Percentiles rank a stretch among this genome's conserved stretches.
Conservation (phyloP, 2,888 invertebrate genomes). For the Pristionchus maxplancki region DNA sequence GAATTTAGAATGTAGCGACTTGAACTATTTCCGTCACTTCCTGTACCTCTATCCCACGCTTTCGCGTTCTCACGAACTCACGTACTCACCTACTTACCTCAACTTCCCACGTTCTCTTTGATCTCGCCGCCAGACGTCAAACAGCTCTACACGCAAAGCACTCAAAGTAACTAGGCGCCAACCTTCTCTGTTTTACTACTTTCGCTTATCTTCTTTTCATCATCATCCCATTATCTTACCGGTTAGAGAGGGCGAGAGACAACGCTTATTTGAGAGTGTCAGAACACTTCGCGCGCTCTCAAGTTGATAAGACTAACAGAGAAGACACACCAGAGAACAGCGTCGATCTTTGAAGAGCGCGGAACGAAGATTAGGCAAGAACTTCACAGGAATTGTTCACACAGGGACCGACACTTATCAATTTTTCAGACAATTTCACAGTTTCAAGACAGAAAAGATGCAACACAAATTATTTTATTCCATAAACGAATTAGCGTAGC, state of each 20-base stretch:
- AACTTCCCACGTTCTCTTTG: background rate
- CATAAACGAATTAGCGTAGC: background rate
- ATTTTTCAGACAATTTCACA: too few relatives aligned
- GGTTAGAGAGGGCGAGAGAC: background rate
- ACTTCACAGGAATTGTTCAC: too few relatives aligned
- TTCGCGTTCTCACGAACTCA: background rate
- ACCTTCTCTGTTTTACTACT: slow-evolving; percentile 10
- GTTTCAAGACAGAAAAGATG: too few relatives aligned
- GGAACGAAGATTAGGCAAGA: background rate
- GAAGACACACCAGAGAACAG: background rate
- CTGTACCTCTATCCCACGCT: background rate
- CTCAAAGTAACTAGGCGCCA: background rate
- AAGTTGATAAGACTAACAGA: slow-evolving; percentile 1
- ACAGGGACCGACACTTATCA: too few relatives aligned
- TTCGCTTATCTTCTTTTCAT: background rate
- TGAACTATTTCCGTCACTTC: background rate
- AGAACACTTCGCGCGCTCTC: background rate
- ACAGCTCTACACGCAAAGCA: slow-evolving; percentile 8
- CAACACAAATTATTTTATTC: background rate
- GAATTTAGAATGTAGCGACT: background rate
- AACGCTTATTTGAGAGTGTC: background rate
- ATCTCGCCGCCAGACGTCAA: slow-evolving; percentile 21
- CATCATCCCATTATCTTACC: background rate
- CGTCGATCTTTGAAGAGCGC: background rate
- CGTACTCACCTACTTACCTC: background rate